Base-by-base conservation (phyloP, 2,113 vertebrate species). In the Anas platyrhynchos region DNA sequence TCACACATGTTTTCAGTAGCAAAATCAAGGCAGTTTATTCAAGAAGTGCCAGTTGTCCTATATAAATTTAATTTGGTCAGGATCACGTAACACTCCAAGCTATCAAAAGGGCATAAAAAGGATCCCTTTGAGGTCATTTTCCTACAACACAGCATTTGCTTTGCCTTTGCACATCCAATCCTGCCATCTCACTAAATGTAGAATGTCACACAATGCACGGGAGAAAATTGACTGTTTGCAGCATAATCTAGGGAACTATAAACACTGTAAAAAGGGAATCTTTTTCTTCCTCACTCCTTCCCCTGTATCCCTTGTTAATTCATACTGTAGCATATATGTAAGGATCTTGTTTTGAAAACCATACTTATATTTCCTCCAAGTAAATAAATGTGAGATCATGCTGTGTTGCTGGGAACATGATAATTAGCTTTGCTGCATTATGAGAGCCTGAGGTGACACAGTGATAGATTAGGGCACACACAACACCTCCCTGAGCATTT, bases 391-490 rank as follows among this genome's bases (percentile, higher is more conserved):
- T 73, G 79, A 95, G 89, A 88, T 72, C 93, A 78, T 71, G 46
- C 81, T 93, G 73, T 44, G 82, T 69, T 95, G 79, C 85, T 93
- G 79, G 89, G 89, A 97, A 93, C 76, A 92, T 22, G 69, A 66
- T 95, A 92, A 97, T 96, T 96, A 97, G 46, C 54, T 93, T 36
- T 92, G 82, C 74, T 95, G 95, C 93, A 95, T 76, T 86, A 95
- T 67, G 52, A 96, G 88, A 92, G 94, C 96, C 94, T 88, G 94
- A 92, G 94, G 96, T 96, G 90, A 90, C 86, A 43, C 55, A 92
- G 67, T 86, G 78, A 59, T 72, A 91, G 84, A 92, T 88, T 88
- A 86, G 16, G 87, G 73, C 73, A 81, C 44, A 63, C 54, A 86
- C 58, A 77, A 31, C 50, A 80, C 77, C 68, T 92, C 93, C 69